Percentiles rank a stretch among this genome's conserved stretches.
Evolutionary conservation across 2,888 invertebrate genomes (phyloP).

Genomic region (Charanyca ferruginea): DNA sequence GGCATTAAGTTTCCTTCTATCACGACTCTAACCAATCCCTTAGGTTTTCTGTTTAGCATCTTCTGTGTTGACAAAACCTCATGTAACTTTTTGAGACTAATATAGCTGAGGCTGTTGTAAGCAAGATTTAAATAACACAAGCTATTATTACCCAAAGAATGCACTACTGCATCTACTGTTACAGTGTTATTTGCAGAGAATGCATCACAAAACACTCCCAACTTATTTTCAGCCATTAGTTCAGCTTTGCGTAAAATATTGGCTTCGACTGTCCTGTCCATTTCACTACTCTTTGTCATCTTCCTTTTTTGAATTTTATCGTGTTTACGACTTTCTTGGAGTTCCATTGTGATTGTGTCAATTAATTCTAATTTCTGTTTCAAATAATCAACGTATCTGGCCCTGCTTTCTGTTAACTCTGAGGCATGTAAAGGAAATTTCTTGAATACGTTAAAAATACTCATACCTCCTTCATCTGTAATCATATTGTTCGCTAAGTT

Average conservation of each 20-base stretch:
- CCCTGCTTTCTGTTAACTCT: background rate
- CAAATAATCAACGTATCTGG: background rate
- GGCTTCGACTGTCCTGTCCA: constrained; percentile 50
- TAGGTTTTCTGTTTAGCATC: constrained; percentile 66
- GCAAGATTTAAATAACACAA: constrained; percentile 77
- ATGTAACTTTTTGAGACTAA: constrained; percentile 70
- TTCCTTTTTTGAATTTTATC: background rate
- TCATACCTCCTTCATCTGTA: constrained; percentile 72
- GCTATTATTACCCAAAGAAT: constrained; percentile 76
- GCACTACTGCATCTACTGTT: constrained; percentile 58
- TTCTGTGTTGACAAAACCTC: constrained; percentile 72
- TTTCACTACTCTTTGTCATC: background rate
- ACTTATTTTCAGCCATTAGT: constrained; percentile 56
- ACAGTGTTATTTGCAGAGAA: constrained; percentile 65
- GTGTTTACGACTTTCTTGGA: background rate
- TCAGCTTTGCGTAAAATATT: constrained; percentile 67
- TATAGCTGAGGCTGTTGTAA: constrained; percentile 75
- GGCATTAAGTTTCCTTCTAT: constrained; percentile 81
- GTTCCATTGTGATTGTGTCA: fast-evolving
- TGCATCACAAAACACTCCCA: constrained; percentile 73
- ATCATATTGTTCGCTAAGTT: constrained; percentile 78
- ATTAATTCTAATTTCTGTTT: constrained; percentile 3
- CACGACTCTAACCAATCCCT: constrained; percentile 74
- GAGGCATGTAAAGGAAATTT: constrained; percentile 53
- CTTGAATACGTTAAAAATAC: constrained; percentile 64